Conservation (phyloP, 2,113 vertebrate species). For the Erythrocercus mccallii region DNA sequence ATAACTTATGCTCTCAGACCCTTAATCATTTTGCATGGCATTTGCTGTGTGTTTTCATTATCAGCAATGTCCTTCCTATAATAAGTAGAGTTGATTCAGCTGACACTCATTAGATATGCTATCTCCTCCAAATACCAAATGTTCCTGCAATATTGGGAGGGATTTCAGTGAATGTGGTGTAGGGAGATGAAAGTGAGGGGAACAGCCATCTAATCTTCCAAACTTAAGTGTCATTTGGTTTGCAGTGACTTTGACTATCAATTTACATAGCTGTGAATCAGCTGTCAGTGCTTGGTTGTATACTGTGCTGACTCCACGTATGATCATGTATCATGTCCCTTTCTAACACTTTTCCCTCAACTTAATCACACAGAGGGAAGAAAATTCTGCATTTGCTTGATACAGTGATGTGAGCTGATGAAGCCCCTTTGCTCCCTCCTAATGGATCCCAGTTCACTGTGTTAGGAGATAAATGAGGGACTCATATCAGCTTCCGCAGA, state of each 20-base stretch:
- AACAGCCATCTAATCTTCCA: background rate
- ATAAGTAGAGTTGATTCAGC: slow-evolving; percentile 58
- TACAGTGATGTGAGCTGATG: background rate
- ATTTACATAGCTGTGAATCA: background rate
- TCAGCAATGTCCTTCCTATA: slow-evolving; percentile 50
- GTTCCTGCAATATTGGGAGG: slow-evolving; percentile 16
- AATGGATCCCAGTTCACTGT: background rate
- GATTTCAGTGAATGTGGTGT: background rate
- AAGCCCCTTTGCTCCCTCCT: background rate
- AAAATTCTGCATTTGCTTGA: background rate
- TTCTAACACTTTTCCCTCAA: background rate
- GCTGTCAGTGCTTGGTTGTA: background rate
- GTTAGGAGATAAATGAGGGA: background rate
- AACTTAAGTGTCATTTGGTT: background rate
- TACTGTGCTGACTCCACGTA: background rate
- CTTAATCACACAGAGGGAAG: background rate
- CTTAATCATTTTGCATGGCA: slow-evolving; percentile 46
- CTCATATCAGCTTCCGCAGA: background rate
- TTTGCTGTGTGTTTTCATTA: slow-evolving; percentile 32
- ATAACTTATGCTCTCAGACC: slow-evolving; percentile 46
- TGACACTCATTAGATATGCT: slow-evolving; percentile 57
- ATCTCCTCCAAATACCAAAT: slow-evolving; percentile 46
- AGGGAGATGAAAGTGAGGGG: background rate
- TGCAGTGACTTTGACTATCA: background rate
- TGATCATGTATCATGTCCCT: background rate